phyloP scores from a whole-genome alignment of 2,888 invertebrate genomes.

The Siphlonurus alternatus region DNA sequence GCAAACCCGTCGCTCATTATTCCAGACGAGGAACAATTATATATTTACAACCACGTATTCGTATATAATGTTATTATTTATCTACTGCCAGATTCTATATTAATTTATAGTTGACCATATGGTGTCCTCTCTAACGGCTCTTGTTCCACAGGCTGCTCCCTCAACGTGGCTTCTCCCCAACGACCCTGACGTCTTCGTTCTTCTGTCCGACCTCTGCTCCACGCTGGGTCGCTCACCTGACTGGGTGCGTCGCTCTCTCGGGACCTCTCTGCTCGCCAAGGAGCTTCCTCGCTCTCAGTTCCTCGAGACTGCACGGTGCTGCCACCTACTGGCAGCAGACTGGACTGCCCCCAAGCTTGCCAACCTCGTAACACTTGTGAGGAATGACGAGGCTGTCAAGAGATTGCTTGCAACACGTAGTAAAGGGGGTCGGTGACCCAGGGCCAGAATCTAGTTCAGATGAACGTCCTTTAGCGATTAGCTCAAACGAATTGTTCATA shows the following conservation, averaged over 20 bases:
- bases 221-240: neutral
- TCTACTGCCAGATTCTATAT: too few species aligned
- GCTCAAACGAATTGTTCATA: neutral
- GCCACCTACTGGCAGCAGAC: slow-evolving; percentile 51
- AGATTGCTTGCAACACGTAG: neutral
- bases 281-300: slow-evolving; percentile 68
- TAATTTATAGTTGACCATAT: too few species aligned
- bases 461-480: too few species aligned
- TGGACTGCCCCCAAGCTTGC: neutral
- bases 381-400: neutral
- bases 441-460: neutral
- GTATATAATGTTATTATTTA: too few species aligned
- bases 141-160: too few species aligned
- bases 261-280: slow-evolving; percentile 18
- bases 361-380: neutral
- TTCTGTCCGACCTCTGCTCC: neutral
- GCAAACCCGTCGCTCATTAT: too few species aligned
- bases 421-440: neutral
- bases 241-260: slow-evolving; percentile 15
- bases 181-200: neutral
- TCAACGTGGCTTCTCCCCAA: neutral
- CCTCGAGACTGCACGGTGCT: slow-evolving; percentile 60
- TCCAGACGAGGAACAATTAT: too few species aligned
- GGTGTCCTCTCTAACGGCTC: too few species aligned
- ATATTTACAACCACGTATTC: too few species aligned